A percentile compares a stretch with the other conserved stretches of the same genome.
Evolutionary conservation across 2,113 vertebrate species (phyloP).

Genomic region (Cnemophilus loriae): DNA sequence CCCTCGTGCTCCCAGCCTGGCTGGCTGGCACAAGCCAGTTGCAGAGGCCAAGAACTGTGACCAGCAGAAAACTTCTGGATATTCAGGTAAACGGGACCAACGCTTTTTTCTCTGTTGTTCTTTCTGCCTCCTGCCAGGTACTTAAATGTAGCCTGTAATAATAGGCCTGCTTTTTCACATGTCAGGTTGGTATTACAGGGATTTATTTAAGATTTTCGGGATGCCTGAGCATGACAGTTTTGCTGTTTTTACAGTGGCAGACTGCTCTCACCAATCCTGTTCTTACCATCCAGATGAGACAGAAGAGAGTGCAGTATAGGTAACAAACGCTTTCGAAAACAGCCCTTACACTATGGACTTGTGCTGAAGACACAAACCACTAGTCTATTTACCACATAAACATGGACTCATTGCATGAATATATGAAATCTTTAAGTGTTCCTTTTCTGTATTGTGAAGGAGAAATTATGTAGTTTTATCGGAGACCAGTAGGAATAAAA

Average conservation of each 20-base stretch:
- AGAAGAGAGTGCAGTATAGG: neutral
- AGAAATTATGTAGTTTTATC: neutral
- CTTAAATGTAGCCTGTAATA: neutral
- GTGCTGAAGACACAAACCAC: neutral
- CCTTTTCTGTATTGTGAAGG: neutral
- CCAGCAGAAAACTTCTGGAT: neutral
- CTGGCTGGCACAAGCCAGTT: neutral
- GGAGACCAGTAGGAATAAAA: neutral
- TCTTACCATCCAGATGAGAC: neutral
- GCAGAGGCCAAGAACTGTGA: neutral
- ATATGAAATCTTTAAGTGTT: neutral
- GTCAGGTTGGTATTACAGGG: neutral
- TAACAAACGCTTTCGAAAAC: neutral
- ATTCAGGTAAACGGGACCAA: neutral
- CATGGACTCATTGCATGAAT: neutral
- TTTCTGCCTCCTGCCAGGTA: neutral
- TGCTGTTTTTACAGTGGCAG: neutral
- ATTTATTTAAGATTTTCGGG: neutral
- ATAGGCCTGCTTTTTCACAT: neutral
- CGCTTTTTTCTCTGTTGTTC: neutral
- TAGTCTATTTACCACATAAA: neutral
- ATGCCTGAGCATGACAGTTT: neutral
- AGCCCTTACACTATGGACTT: neutral
- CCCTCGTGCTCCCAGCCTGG: fast-evolving
- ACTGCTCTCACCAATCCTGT: neutral